phyloP scores from a whole-genome alignment of 1,140 invertebrate genomes.

The Drosophila sproati region DNA sequence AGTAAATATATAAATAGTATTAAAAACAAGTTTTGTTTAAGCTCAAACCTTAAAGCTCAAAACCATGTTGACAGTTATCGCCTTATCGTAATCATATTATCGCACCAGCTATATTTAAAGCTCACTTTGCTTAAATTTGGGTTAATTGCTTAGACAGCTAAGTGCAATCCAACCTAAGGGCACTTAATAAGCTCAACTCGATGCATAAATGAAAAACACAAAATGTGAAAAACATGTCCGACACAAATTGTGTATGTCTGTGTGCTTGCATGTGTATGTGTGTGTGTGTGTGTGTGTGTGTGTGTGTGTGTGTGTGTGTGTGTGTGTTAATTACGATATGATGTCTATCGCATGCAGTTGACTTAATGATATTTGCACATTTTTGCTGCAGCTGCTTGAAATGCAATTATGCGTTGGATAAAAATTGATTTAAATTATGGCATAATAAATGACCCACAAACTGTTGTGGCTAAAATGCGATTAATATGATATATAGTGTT shows the following conservation, averaged over 20 bases:
- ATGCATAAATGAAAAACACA: slow-evolving; percentile 16
- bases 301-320: slow-evolving; percentile 4
- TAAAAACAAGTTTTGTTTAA: neutral
- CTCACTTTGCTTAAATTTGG: slow-evolving; percentile 54
- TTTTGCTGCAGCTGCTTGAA: slow-evolving; percentile 49
- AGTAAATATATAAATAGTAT: neutral
- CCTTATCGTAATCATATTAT: slow-evolving; percentile 26
- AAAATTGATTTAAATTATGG: slow-evolving; percentile 60
- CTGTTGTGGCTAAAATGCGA: slow-evolving; percentile 32
- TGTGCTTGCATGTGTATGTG: too few relatives aligned
- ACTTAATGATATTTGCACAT: slow-evolving; percentile 62
- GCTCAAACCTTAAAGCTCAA: neutral
- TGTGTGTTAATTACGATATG: slow-evolving; percentile 33
- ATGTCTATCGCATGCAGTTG: slow-evolving; percentile 37
- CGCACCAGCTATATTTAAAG: slow-evolving; percentile 47
- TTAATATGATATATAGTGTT: slow-evolving; percentile 27
- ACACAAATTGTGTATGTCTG: neutral
- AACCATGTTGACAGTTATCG: slow-evolving; percentile 6
- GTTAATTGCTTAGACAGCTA: slow-evolving; percentile 68
- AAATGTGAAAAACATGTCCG: slow-evolving; percentile 5
- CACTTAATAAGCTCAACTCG: slow-evolving; percentile 51
- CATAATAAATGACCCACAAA: slow-evolving; percentile 44
- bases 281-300: slow-evolving; percentile 1
- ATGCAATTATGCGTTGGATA: slow-evolving; percentile 41
- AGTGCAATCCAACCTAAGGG: slow-evolving; percentile 19